Percentiles rank a stretch among this genome's conserved stretches.
Conservation (phyloP, 2,113 vertebrate genomes). For the Cyanoramphus novaezelandiae region DNA sequence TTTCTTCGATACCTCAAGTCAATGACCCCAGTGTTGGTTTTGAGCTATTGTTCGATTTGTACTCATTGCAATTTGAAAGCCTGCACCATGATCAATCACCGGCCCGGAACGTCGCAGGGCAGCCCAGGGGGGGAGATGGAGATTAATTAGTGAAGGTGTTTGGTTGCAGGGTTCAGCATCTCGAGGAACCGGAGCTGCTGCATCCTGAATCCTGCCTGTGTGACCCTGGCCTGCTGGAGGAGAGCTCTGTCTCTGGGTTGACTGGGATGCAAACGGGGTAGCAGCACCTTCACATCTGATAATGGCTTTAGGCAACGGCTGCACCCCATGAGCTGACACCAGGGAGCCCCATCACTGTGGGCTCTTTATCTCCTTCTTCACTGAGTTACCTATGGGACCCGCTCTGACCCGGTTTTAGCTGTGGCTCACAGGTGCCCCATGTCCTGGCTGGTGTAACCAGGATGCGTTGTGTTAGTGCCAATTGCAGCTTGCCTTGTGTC, state of each 20-base stretch:
- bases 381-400: background rate
- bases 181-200: background rate
- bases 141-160: background rate
- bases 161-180: background rate
- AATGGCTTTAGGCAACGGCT: rapidly evolving
- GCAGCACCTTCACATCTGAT: rapidly evolving
- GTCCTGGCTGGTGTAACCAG: background rate
- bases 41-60: constrained; percentile 43
- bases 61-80: background rate
- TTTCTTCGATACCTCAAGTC: background rate
- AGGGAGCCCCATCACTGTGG: too few relatives aligned
- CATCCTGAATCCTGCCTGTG: rapidly evolving
- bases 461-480: rapidly evolving
- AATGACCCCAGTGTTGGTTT: background rate
- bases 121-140: background rate
- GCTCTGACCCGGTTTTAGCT: background rate
- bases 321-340: background rate
- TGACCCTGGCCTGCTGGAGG: background rate
- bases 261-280: rapidly evolving
- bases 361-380: background rate
- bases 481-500: background rate
- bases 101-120: background rate
- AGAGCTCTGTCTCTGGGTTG: rapidly evolving
- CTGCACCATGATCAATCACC: background rate
- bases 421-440: background rate